These are phyloP conservation scores for Battus philenor DNA, from an alignment of 1,140 invertebrate genomes.

Conservation along the genomic window DNA sequence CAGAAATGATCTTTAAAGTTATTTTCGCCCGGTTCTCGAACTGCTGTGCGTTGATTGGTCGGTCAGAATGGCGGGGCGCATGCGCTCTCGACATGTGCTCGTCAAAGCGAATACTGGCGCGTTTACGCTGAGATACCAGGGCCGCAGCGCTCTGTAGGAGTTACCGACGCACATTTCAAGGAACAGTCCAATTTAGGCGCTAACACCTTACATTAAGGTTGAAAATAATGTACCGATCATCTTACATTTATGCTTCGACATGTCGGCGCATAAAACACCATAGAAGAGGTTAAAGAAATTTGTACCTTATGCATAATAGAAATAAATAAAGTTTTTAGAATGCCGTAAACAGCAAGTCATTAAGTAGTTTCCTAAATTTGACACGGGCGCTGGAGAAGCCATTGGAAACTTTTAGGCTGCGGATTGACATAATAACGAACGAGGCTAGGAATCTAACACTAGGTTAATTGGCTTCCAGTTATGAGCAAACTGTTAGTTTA, in stretches of 20 bases:
- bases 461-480: constrained; percentile 3
- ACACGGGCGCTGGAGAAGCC: constrained; percentile 54
- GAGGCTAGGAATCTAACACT: constrained; percentile 28
- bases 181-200: constrained; percentile 25
- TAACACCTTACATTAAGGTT: constrained; percentile 15
- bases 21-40: constrained; percentile 34
- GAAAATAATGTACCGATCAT: constrained; percentile 16
- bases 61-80: constrained; percentile 60
- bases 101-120: constrained; percentile 69
- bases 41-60: constrained; percentile 61
- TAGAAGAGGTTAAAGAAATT: too few species aligned
- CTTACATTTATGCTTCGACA: constrained; percentile 43
- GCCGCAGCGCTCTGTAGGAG: constrained; percentile 65
- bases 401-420: constrained; percentile 46
- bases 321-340: too few species aligned
- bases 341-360: too few species aligned
- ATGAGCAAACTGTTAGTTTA: not conserved
- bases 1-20: constrained; percentile 15
- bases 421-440: constrained; percentile 42
- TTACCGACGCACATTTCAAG: constrained; percentile 29
- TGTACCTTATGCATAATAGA: constrained; percentile 23
- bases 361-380: constrained; percentile 65
- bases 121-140: constrained; percentile 68
- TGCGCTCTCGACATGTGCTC: constrained; percentile 58
- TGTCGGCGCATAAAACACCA: constrained; percentile 56